Base-by-base conservation (phyloP, 2,113 vertebrate species). In the Oryzias curvinotus region DNA sequence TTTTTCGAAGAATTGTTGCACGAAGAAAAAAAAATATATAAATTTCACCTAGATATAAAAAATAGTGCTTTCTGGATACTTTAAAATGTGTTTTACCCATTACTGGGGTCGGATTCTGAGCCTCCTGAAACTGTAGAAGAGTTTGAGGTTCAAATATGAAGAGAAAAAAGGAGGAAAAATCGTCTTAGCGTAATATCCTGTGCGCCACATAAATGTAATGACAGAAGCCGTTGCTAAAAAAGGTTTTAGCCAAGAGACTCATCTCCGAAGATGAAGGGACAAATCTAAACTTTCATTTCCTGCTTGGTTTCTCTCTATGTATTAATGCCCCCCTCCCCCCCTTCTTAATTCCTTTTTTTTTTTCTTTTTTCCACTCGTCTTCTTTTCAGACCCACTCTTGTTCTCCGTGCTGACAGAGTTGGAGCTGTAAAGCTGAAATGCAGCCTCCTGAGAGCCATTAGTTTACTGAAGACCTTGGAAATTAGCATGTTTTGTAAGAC, bases 381-480 rank as follows among this genome's bases (percentile, higher is more conserved):
- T 61, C 58, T 21, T 60, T 60, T 19, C 1, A 61, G 50, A 62
- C 43, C 43, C 59, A 14, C 10, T 65, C 64, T 70, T 52, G 28
- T 60, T 75, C 64, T 85, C 49, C 14, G 46, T 45, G 65, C 60
- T 82, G 57, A 57, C 77, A 61, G 48, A 65, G 28, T 82, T 75
- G 46, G 61, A 58, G 55, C 73, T 53, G 7, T 75, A 67, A 78
- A 82, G 68, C 71, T 80, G 65, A 83, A 75, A 58, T 19, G 48
- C 62, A 51, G 56, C 61, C 83, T 61, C 81, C 19, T 1, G 78
- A 84, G 80, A 86, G 66, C 77, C 42, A 36, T 84, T 72, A 80
- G 64, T 85, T 87, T 85, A 78, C 74, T 23, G 19, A 64, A 79
- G 78, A 74, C 78, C 70, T 78, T 81, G 69, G 48, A 81, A 78